Evolutionary conservation across 2,888 invertebrate genomes (phyloP).

Genomic region (Nomada fucata): DNA sequence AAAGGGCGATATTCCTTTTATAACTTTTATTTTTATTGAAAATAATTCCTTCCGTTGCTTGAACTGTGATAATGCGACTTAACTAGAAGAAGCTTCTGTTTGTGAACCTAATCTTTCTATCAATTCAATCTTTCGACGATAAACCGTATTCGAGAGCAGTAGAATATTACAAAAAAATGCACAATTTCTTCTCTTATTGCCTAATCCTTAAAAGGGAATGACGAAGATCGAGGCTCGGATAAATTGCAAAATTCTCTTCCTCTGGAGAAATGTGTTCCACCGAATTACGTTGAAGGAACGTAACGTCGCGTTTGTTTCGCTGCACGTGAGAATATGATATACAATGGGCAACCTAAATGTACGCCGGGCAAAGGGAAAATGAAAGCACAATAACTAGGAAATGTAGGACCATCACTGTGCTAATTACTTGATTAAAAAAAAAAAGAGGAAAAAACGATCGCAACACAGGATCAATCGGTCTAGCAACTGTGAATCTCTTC

Average conservation of each 20-base stretch:
- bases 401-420: constrained; percentile 40
- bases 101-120: too few species aligned
- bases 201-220: too few species aligned
- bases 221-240: neutral
- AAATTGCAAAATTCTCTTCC: constrained; percentile 17
- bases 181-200: too few species aligned
- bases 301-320: constrained; percentile 41
- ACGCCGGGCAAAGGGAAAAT: constrained; percentile 34
- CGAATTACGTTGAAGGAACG: constrained; percentile 52
- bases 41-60: too few species aligned
- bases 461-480: constrained; percentile 25
- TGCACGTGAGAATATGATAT: constrained; percentile 52
- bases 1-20: neutral
- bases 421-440: constrained; percentile 58
- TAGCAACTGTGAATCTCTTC: constrained; percentile 50
- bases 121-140: too few species aligned
- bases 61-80: too few species aligned
- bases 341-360: constrained; percentile 41
- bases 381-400: constrained; percentile 66
- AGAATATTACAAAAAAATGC: too few species aligned
- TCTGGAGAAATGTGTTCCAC: constrained; percentile 9
- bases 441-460: neutral
- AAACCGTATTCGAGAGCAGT: too few species aligned
- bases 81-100: too few species aligned
- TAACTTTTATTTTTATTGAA: neutral